Evolutionary conservation across 2,113 vertebrate species (phyloP), one percentile per base, ranked within the genome.

Genomic region (Crotalus tigris): DNA sequence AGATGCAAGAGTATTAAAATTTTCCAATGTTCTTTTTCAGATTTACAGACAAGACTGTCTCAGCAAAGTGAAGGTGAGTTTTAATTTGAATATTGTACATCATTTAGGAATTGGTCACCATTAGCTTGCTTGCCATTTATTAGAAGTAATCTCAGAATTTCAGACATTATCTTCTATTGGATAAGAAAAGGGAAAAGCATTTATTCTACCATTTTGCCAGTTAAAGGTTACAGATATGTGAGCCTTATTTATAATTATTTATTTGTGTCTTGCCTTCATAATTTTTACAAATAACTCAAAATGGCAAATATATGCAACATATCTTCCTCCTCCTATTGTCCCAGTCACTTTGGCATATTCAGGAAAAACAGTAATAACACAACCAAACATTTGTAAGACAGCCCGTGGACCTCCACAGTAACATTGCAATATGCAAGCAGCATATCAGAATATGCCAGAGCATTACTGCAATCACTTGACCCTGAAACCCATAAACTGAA

Each of bases 1-100:
- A 88, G 57, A 51, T 58, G 2, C 21, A 1, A 0, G 49, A 4
- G 92, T 96, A 49, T 95, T 91, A 81, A 91, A 89, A 58, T 94
- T 92, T 3, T 97, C 0, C 96, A 93, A 94, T 0, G 90, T 94
- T 97, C n/a, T 96, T 95, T 95, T 97, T 96, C 94, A 98, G 98
- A 98, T 97, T 96, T 98, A 95, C 98, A 98, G 95, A 98, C 98
- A 0, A 98, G 98, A 95, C 97, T 98, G 92, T 98, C 98, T 89
- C 98, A 98, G 95, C 98, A 98, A 96, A 98, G 96, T 94, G 98
- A 98, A 98, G 98, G 98, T 98, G 97, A 98, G 96, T 49, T 91
- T 59, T 33, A 93, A 13, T 90, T 95, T 96, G 15, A 88, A 94
- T 1, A 21, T 29, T 57, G 23, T 87, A 33, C 15, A 49, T 87